These are phyloP conservation scores for Exocentrus adspersus DNA, from an alignment of 2,888 invertebrate genomes.

Conservation along the genomic window DNA sequence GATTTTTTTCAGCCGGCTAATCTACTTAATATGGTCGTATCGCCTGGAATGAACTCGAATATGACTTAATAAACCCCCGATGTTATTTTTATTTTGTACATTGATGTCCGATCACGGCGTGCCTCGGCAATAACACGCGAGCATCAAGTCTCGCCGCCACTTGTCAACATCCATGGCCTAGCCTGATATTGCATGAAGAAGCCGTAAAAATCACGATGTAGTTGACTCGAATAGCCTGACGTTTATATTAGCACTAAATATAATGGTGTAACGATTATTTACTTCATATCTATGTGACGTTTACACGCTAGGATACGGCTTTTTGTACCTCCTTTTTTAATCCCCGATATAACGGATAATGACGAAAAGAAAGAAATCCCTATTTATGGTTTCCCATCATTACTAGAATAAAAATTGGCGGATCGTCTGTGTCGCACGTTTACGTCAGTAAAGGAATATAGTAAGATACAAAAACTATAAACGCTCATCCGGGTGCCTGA, in stretches of 20 bases:
- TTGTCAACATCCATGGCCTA: conserved; percentile 50
- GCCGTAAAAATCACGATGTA: conserved; percentile 47
- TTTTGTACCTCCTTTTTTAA: conserved; percentile 12
- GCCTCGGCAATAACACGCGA: conserved; percentile 45
- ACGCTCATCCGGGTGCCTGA: too few relatives aligned
- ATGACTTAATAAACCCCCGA: conserved; percentile 56
- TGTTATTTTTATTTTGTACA: conserved; percentile 55
- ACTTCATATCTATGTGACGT: conserved; percentile 47
- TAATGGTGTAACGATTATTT: conserved; percentile 43
- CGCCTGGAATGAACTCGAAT: conserved; percentile 41
- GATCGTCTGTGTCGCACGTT: too few relatives aligned
- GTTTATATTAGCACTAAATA: conserved; percentile 51
- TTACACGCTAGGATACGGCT: conserved; percentile 43
- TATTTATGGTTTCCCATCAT: too few relatives aligned
- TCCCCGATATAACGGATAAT: conserved; percentile 1
- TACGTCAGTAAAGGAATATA: too few relatives aligned
- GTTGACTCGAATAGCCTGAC: conserved; percentile 43
- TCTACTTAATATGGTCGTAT: conserved; percentile 45
- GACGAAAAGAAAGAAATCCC: neutral
- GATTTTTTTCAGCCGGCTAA: conserved; percentile 45
- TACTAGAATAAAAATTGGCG: too few relatives aligned
- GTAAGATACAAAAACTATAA: too few relatives aligned
- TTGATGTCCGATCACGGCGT: conserved; percentile 50
- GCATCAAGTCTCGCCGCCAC: conserved; percentile 48
- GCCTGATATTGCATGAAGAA: conserved; percentile 48